These are phyloP conservation scores for Ceratina calcarata DNA, from an alignment of 1,140 invertebrate genomes.

Conservation along the genomic window DNA sequence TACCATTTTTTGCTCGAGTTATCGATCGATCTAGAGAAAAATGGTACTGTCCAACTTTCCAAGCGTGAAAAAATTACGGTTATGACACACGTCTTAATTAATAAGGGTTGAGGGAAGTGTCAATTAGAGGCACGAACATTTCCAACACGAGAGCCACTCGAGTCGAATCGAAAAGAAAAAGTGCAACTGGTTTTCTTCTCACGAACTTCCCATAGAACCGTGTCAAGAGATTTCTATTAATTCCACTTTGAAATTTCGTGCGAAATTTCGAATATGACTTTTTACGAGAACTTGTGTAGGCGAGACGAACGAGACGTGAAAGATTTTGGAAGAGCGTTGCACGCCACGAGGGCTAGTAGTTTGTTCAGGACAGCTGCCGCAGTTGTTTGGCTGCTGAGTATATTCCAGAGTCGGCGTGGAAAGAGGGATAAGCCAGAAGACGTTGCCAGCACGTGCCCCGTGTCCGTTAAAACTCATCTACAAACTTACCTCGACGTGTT, in stretches of 20 bases:
- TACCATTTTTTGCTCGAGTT: no score
- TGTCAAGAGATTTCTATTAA: no score
- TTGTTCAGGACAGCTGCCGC: conserved; percentile 66
- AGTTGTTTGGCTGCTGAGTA: conserved; percentile 71
- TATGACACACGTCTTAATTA: conserved; percentile 29
- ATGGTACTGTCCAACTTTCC: conserved; percentile 10
- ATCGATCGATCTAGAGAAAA: background rate
- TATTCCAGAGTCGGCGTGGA: conserved; percentile 52
- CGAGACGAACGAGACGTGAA: conserved; percentile 10
- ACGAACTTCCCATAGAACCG: no score
- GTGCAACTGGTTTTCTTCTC: no score
- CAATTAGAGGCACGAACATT: conserved; percentile 22
- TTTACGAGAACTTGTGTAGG: background rate
- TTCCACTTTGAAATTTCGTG: background rate
- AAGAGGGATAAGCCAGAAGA: conserved; percentile 65
- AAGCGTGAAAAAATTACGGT: background rate
- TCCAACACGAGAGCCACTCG: background rate
- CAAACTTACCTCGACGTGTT: conserved; percentile 44
- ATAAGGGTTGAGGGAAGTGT: conserved; percentile 9
- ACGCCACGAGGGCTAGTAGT: conserved; percentile 36
- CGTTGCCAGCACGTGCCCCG: conserved; percentile 72
- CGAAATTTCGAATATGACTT: background rate
- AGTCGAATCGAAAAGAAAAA: background rate
- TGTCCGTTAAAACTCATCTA: conserved; percentile 68
- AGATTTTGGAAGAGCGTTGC: conserved; percentile 40